Base-by-base conservation (phyloP, 2,113 vertebrate genomes). In the Leptobrachium leishanense region DNA sequence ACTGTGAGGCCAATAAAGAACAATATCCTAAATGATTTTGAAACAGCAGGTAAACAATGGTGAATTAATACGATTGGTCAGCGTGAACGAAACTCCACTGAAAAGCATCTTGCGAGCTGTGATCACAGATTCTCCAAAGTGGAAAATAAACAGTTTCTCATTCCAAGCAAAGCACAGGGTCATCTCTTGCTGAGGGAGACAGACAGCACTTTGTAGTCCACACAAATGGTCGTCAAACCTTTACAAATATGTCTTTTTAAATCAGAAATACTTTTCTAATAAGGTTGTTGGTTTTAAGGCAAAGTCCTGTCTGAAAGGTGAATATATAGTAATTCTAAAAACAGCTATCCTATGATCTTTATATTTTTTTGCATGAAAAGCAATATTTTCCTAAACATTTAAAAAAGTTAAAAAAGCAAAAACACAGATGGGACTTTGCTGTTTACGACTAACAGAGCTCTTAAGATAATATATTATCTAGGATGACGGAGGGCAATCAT, bases 141-240 rank as follows among this genome's bases (percentile, higher is more conserved):
- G 20, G 5, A 65, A 64, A 75, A 50, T 66, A 76, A 43, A 2
- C 50, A 59, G 65, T 55, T 76, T 64, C 41, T 68, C 41, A 55
- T 68, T 68, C 74, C 64, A 57, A 43, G 74, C 8, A n/a, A 54
- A 76, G 39, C 76, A 6, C n/a, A 40, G 68, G 43, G 43, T 41
- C 11, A n/a, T 78, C 76, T 54, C 68, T 42, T 53, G 44, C 70
- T 64, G 55, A 77, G 11, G 12, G 59, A 53, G 9, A 13, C 68
- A 42, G 43, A 77, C 43, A 53, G 43, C 15, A 13, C 68, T 50
- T 46, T 31, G 43, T 70, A 9, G 44, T 20, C 50, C 68, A 7
- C 43, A 70, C 42, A 68, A 76, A 76, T 66, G 71, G n/a, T 78
- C 59, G 65, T 43, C 40, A 65, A 79, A 72, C 50, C 59, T 72